Percentiles rank a stretch among this genome's conserved stretches.
Conservation (phyloP, 2,113 vertebrate genomes). For the Sprattus sprattus region DNA sequence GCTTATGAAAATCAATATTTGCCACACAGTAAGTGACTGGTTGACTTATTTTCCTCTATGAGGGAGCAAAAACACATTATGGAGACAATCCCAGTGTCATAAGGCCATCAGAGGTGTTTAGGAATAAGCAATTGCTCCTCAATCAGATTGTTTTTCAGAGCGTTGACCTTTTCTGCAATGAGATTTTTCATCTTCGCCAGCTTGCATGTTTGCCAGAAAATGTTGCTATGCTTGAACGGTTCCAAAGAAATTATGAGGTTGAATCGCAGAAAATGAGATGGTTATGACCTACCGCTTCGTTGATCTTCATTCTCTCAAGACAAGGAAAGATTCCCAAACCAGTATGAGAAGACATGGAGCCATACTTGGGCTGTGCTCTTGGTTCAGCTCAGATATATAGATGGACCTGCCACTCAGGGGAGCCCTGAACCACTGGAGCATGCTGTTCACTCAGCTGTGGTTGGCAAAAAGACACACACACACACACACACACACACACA, state of each 20-base stretch:
- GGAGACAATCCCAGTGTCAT: background rate
- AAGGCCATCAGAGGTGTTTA: background rate
- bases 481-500: constrained; percentile 6
- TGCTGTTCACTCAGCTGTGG: constrained; percentile 32
- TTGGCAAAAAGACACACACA: constrained; percentile 18
- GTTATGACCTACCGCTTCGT: background rate
- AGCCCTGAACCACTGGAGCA: background rate
- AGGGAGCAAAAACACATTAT: background rate
- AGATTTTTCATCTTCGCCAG: background rate
- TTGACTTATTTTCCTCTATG: background rate
- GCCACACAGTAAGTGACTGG: constrained; percentile 16
- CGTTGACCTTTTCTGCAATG: background rate
- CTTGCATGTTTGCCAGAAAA: background rate
- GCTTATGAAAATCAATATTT: constrained; percentile 26
- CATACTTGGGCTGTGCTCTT: background rate
- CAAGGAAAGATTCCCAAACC: background rate
- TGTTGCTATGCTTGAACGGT: background rate
- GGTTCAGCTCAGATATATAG: background rate
- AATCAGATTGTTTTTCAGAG: background rate
- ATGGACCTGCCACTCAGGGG: background rate
- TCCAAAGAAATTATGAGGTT: background rate
- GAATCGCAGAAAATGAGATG: background rate
- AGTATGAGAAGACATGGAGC: background rate
- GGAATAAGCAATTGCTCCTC: background rate
- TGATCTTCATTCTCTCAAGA: background rate